Conservation (phyloP, 2,113 vertebrate species). For the Grammomys surdaster region DNA sequence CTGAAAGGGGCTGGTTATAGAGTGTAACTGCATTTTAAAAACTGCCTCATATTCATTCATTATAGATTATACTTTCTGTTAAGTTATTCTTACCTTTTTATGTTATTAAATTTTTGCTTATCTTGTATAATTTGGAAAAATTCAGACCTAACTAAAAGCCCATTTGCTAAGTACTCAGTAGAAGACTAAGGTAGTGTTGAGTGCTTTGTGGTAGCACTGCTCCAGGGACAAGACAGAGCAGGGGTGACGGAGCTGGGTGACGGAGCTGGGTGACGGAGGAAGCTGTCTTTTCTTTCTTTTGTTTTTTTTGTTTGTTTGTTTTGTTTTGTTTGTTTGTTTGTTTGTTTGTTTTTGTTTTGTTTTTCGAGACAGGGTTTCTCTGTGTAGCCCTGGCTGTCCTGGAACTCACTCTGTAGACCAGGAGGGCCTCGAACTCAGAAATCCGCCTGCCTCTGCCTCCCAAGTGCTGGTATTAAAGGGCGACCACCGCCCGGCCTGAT, state of each 20-base stretch:
- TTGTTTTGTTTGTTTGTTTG: too few relatives aligned
- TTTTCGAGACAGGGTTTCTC: too few relatives aligned
- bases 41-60: neutral
- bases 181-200: neutral
- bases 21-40: neutral
- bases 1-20: neutral
- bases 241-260: too few relatives aligned
- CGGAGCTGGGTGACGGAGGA: too few relatives aligned
- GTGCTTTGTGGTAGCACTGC: neutral
- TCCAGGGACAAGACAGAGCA: neutral
- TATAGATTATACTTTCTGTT: neutral
- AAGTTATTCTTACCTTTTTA: neutral
- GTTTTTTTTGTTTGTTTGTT: neutral
- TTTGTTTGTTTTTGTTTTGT: too few relatives aligned
- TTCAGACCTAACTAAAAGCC: neutral
- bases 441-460: too few relatives aligned
- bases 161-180: neutral
- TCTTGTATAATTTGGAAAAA: neutral
- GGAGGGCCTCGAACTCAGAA: too few relatives aligned
- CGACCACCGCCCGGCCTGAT: too few relatives aligned
- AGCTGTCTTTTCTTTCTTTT: neutral
- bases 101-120: neutral
- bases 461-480: too few relatives aligned
- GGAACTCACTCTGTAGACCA: too few relatives aligned
- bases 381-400: too few relatives aligned